phyloP scores from a whole-genome alignment of 2,797 vertebrate species.

The Eupleurogrammus muticus region DNA sequence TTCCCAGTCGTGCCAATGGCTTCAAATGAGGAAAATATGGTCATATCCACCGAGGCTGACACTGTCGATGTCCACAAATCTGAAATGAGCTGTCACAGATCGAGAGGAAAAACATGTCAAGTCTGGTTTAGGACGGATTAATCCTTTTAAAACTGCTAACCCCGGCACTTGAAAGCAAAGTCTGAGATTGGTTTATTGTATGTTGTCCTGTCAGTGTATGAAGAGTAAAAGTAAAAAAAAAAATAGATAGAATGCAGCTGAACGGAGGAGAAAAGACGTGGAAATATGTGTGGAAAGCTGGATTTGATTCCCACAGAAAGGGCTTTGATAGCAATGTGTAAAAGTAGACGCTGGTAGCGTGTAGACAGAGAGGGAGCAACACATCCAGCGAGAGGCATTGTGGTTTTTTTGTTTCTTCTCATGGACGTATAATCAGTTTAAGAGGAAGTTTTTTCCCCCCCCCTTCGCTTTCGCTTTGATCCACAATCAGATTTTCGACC shows the following conservation, averaged over 20 bases:
- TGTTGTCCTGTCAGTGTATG: slow-evolving; percentile 11
- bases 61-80: slow-evolving; percentile 47
- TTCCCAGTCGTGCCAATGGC: slow-evolving; percentile 37
- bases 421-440: slow-evolving; percentile 84
- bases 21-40: slow-evolving; percentile 70
- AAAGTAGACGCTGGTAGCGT: slow-evolving; percentile 79
- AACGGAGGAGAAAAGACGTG: slow-evolving; percentile 7
- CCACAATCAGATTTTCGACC: slow-evolving; percentile 81
- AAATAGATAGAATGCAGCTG: background rate
- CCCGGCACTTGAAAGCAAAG: background rate
- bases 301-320: slow-evolving; percentile 54
- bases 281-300: slow-evolving; percentile 41
- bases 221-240: background rate
- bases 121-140: slow-evolving; percentile 37
- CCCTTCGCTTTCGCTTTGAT: slow-evolving; percentile 79
- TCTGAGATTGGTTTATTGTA: background rate
- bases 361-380: slow-evolving; percentile 72
- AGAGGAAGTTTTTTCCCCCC: slow-evolving; percentile 81
- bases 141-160: slow-evolving; percentile 42
- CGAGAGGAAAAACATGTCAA: slow-evolving; percentile 49
- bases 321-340: slow-evolving; percentile 78
- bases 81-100: slow-evolving; percentile 50
- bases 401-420: slow-evolving; percentile 79
- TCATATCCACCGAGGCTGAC: slow-evolving; percentile 53
- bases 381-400: slow-evolving; percentile 67